Base-by-base conservation (phyloP, 2,797 vertebrate genomes). In the Dallia pectoralis region DNA sequence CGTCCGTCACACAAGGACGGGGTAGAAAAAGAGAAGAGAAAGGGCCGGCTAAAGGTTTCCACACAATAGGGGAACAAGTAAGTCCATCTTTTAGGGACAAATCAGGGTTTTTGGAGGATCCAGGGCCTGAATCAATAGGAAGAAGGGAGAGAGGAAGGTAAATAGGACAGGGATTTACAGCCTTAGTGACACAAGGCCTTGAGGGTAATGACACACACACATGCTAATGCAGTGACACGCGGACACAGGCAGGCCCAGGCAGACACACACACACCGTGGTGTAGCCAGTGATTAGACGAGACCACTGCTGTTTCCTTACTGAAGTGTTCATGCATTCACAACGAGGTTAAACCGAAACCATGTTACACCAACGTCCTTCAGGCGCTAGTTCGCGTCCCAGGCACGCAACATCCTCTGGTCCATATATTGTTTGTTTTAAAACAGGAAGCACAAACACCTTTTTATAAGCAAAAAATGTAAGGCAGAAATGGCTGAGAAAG, bases 61-160 rank as follows among this genome's bases (percentile, higher is more conserved):
- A 94, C 94, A 99, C 97, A 99, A 99, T 97, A 95, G 95, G 40
- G 92, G 95, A 97, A 99, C 98, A 98, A 98, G 97, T 95, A 97
- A 97, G 96, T 95, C 96, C 95, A 96, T 97, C 97, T 99, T 97
- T 98, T 95, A 95, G 95, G 92, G 91, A 97, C 95, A 96, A 96
- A 95, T 95, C 95, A 95, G 95, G 22, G 22, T 25, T 12, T 93
- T 94, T 94, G 91, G 91, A 96, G 94, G 94, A 94, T 96, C 94
- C 94, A 93, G 91, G 86, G 93, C 94, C 93, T 93, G 91, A 94
- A 96, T 95, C 95, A 95, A 95, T 95, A 94, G 94, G 96, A 89
- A 86, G 53, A 83, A 91, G 93, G 93, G 93, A 91, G 86, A 91
- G 90, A 88, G 89, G 90, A 93, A 96, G 93, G 96, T 95, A 95